Evolutionary conservation across 2,797 vertebrate species (phyloP), one percentile per base, ranked within the genome.

Genomic region (Meriones psammophilus): DNA sequence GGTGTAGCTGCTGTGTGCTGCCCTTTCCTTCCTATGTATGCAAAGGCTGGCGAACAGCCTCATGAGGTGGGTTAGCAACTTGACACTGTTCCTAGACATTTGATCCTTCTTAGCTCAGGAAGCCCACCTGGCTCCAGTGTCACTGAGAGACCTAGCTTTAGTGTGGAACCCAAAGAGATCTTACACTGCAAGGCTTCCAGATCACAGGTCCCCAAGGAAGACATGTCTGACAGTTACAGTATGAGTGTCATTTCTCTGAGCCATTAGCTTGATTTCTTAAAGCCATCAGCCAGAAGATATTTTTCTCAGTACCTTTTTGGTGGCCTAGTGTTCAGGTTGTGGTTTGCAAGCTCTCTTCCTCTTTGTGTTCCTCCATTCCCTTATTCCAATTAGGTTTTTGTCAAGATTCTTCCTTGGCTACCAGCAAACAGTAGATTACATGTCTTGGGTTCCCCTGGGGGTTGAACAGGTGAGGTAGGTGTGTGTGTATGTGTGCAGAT

Each of bases 331-430:
- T 68, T 92, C 77, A 78, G 54, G 17, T 3, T 92, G 68, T 78
- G 71, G 73, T 46, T 91, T 93, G 89, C 33, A 78, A 85, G 24
- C 18, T 58, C 46, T 76, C 26, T 66, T 50, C 24, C 36, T 88
- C 83, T 73, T 95, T 84, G n/a, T 64, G 12, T 60, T 91, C 15
- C 12, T n/a, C 73, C n/a, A 3, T 28, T 39, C 58, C n/a, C 13
- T 69, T 30, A 86, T 6, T 80, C 56, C n/a, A 80, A 58, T 94
- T 86, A 91, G 66, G 90, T 81, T 76, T 95, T 60, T 79, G 69
- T 20, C 69, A 89, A 60, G 78, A 66, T n/a, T 92, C 36, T 86
- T 79, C 36, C 77, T 46, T 73, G 69, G 87, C 33, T 78, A 71
- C 86, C 3, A 78, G 84, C 78, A 77, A 50, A 68, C 83, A 66